Percentiles rank a stretch among this genome's conserved stretches.
Evolutionary conservation across 2,888 invertebrate genomes (phyloP).

Genomic region (Aphodius granarius): DNA sequence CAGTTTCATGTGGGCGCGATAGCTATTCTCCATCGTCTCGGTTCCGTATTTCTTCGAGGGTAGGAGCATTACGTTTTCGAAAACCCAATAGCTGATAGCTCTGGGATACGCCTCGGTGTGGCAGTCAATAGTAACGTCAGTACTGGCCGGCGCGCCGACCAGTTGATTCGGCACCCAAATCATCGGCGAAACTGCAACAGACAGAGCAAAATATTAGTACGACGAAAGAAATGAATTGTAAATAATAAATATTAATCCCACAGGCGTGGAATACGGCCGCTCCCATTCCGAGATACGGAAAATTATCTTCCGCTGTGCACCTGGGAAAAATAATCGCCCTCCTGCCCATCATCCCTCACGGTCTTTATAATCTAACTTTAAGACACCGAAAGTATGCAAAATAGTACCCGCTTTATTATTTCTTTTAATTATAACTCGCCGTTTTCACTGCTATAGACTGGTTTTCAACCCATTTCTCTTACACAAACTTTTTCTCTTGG

Average conservation of each 20-base stretch:
- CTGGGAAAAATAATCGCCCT: slow-evolving; percentile 29
- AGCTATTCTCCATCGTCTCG: slow-evolving; percentile 82
- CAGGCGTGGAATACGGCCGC: slow-evolving; percentile 24
- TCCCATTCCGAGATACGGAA: slow-evolving; percentile 24
- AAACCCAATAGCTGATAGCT: slow-evolving; percentile 92
- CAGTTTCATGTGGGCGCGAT: slow-evolving; percentile 86
- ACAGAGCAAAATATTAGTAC: neutral
- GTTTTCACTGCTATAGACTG: neutral
- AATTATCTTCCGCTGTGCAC: slow-evolving; percentile 31
- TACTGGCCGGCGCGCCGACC: slow-evolving; percentile 87
- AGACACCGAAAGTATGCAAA: slow-evolving; percentile 10
- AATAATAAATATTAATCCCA: slow-evolving; percentile 29
- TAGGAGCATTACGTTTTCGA: slow-evolving; percentile 86
- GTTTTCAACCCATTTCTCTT: neutral
- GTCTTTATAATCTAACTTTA: slow-evolving; percentile 29
- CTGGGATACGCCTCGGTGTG: slow-evolving; percentile 91
- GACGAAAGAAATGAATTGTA: neutral
- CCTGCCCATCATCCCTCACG: slow-evolving; percentile 27
- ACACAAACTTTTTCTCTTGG: neutral
- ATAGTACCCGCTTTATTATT: neutral
- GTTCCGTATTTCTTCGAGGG: slow-evolving; percentile 87
- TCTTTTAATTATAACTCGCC: neutral
- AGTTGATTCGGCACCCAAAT: slow-evolving; percentile 94
- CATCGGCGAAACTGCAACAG: slow-evolving; percentile 82
- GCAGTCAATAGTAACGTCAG: slow-evolving; percentile 90